Evolutionary conservation across 2,797 vertebrate genomes (phyloP).

Genomic region (Masticophis lateralis): DNA sequence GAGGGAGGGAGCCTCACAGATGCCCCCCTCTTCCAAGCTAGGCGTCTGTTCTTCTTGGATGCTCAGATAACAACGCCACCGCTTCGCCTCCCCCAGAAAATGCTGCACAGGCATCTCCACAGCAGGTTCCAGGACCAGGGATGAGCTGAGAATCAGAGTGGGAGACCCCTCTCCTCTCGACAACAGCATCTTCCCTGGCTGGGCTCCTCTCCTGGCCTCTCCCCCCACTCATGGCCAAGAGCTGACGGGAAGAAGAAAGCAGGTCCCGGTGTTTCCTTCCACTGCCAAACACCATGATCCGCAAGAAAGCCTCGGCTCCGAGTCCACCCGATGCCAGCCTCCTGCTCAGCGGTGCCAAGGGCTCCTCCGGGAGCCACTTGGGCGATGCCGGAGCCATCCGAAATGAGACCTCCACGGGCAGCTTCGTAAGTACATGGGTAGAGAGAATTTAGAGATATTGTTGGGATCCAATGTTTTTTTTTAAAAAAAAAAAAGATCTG

Average conservation of each 20-base stretch:
- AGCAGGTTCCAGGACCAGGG: neutral
- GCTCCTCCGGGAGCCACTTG: constrained; percentile 58
- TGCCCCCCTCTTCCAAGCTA: neutral
- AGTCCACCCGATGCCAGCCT: constrained; percentile 72
- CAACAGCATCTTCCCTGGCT: neutral
- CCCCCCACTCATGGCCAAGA: too few relatives aligned
- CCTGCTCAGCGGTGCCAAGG: constrained; percentile 69
- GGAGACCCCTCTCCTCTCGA: too few relatives aligned
- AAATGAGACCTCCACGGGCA: constrained; percentile 71
- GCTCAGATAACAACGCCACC: neutral
- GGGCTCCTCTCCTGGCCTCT: neutral
- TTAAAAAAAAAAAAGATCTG: too few relatives aligned
- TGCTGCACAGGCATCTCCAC: neutral
- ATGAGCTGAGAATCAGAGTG: neutral
- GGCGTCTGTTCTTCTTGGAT: too few relatives aligned
- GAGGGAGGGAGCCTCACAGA: too few relatives aligned
- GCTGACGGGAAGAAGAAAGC: neutral
- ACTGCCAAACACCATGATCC: constrained; percentile 62
- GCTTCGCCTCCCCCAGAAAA: neutral
- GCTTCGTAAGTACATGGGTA: constrained; percentile 70
- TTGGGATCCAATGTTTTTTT: neutral
- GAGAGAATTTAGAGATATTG: fast-evolving
- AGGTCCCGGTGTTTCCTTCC: neutral
- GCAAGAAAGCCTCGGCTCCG: constrained; percentile 67
- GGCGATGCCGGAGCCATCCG: constrained; percentile 71